phyloP scores from a whole-genome alignment of 2,113 vertebrate genomes.

The Gopherus flavomarginatus region DNA sequence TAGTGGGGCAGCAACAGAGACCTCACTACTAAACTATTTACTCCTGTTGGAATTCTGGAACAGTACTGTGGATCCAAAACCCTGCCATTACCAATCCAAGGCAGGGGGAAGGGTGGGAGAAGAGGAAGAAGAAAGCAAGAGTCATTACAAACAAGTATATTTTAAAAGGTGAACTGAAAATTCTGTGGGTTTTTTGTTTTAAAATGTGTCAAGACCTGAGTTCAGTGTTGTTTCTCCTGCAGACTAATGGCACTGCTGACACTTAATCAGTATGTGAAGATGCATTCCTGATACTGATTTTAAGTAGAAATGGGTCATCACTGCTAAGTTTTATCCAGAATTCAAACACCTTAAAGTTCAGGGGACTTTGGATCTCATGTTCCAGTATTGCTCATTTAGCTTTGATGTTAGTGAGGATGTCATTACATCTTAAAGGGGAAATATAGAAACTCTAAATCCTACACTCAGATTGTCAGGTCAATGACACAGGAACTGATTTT shows the following conservation, averaged over 20 bases:
- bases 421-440: constrained; percentile 52
- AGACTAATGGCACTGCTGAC: not conserved
- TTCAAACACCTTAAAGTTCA: not conserved
- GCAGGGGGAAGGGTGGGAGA: too few relatives aligned
- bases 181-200: not conserved
- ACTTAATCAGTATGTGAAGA: accelerated
- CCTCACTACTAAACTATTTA: too few relatives aligned
- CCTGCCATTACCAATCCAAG: too few relatives aligned
- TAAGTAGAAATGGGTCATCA: not conserved
- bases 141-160: not conserved
- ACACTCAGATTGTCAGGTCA: not conserved
- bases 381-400: not conserved
- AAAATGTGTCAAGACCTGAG: not conserved
- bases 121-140: too few relatives aligned
- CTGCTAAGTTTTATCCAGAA: not conserved
- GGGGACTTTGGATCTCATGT: not conserved
- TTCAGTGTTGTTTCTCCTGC: not conserved
- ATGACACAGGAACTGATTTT: not conserved
- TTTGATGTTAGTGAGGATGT: constrained; percentile 27
- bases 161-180: not conserved
- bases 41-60: too few relatives aligned
- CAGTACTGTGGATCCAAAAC: too few relatives aligned
- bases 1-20: too few relatives aligned
- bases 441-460: constrained; percentile 10
- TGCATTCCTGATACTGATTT: not conserved